Percentiles rank a stretch among this genome's conserved stretches.
Evolutionary conservation across 2,797 vertebrate species (phyloP).

Genomic region (Hemitrygon akajei): DNA sequence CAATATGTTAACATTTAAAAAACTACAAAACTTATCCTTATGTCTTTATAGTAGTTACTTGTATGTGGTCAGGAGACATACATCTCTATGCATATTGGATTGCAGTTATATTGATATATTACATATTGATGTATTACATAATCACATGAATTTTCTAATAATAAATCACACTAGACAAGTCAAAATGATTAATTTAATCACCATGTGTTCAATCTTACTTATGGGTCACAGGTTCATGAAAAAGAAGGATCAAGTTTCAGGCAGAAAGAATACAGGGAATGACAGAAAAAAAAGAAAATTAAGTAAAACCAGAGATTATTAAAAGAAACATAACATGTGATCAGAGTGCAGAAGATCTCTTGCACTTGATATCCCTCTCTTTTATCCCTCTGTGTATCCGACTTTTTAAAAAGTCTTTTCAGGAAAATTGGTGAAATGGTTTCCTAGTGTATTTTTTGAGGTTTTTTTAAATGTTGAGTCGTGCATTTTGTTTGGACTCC

Average conservation of each 20-base stretch:
- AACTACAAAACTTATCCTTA: background rate
- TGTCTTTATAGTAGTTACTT: background rate
- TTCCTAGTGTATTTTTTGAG: background rate
- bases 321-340: constrained; percentile 2
- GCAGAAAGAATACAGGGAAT: background rate
- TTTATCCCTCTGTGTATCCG: background rate
- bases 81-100: background rate
- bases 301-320: constrained; percentile 22
- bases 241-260: constrained; percentile 29
- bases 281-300: constrained; percentile 18
- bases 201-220: constrained; percentile 25
- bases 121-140: constrained; percentile 7
- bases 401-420: background rate
- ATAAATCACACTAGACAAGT: constrained; percentile 17
- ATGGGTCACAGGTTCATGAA: constrained; percentile 31
- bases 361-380: background rate
- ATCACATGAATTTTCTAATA: constrained; percentile 15
- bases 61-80: background rate
- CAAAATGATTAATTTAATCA: constrained; percentile 31
- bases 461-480: background rate
- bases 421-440: background rate
- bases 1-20: background rate
- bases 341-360: background rate
- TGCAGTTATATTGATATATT: constrained; percentile 28
- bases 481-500: background rate